These are phyloP conservation scores for Mastacembelus armatus DNA, from an alignment of 2,797 vertebrate species.

Conservation along the genomic window DNA sequence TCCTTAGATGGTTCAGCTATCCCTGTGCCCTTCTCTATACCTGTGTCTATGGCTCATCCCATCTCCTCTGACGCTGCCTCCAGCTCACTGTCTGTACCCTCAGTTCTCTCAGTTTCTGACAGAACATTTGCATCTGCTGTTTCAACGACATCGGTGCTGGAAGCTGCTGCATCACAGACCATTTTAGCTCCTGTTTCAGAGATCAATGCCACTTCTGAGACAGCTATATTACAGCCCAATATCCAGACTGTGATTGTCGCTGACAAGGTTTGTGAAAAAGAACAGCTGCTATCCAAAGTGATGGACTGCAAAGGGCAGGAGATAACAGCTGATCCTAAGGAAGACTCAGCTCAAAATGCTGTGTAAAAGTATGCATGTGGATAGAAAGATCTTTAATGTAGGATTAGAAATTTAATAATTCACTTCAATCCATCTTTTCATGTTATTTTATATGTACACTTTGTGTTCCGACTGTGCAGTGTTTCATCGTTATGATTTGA, in stretches of 20 bases:
- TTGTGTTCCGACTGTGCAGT: background rate
- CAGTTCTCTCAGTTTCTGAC: conserved; percentile 58
- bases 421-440: background rate
- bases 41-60: conserved; percentile 74
- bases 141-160: conserved; percentile 60
- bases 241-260: conserved; percentile 63
- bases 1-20: conserved; percentile 76
- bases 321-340: conserved; percentile 41
- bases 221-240: background rate
- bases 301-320: conserved; percentile 36
- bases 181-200: conserved; percentile 66
- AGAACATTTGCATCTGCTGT: conserved; percentile 47
- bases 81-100: conserved; percentile 45
- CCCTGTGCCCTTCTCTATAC: conserved; percentile 75
- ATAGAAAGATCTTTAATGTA: background rate
- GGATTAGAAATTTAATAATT: background rate
- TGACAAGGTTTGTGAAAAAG: conserved; percentile 14
- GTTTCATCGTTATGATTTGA: background rate
- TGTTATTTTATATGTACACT: conserved; percentile 3
- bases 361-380: conserved; percentile 31
- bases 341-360: conserved; percentile 10
- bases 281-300: conserved; percentile 6
- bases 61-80: too few relatives aligned
- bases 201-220: conserved; percentile 11
- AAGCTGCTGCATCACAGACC: conserved; percentile 69